phyloP scores from a whole-genome alignment of 2,888 invertebrate genomes.

The Polydrusus cervinus region DNA sequence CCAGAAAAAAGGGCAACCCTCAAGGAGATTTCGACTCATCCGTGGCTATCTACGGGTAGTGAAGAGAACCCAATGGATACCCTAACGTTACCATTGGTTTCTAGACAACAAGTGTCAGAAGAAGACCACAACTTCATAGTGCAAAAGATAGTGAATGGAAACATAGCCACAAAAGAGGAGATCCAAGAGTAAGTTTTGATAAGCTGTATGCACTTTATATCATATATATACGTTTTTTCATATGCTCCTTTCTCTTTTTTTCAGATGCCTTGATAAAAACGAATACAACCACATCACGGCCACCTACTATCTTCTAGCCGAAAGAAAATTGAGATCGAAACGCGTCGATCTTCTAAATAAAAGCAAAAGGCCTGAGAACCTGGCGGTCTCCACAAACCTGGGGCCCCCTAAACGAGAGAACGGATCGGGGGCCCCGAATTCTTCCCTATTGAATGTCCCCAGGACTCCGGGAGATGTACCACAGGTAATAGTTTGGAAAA shows the following conservation, averaged over 20 bases:
- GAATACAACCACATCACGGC: conserved; percentile 99
- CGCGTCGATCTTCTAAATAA: conserved; percentile 78
- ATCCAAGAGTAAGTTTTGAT: conserved; percentile 84
- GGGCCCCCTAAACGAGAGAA: conserved; percentile 60
- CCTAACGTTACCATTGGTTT: conserved; percentile 86
- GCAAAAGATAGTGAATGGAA: conserved; percentile 96
- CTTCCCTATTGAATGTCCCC: conserved; percentile 76
- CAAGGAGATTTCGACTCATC: conserved; percentile 89
- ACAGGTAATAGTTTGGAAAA: conserved; percentile 77
- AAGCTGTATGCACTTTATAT: too few species aligned
- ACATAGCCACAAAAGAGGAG: conserved; percentile 94
- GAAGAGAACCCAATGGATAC: conserved; percentile 71
- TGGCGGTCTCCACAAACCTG: conserved; percentile 66
- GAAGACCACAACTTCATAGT: conserved; percentile 94
- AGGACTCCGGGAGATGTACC: conserved; percentile 81
- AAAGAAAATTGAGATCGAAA: conserved; percentile 88
- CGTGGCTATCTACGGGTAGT: conserved; percentile 83
- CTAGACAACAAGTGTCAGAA: conserved; percentile 91
- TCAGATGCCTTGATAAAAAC: conserved; percentile 91
- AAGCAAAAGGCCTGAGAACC: conserved; percentile 68
- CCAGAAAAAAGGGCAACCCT: conserved; percentile 93
- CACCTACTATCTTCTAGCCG: conserved; percentile 97
- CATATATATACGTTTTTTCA: too few species aligned
- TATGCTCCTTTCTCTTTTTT: too few species aligned
- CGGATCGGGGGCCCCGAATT: conserved; percentile 60